phyloP scores from a whole-genome alignment of 1,140 invertebrate genomes.

The Caenorhabditis brenneri region DNA sequence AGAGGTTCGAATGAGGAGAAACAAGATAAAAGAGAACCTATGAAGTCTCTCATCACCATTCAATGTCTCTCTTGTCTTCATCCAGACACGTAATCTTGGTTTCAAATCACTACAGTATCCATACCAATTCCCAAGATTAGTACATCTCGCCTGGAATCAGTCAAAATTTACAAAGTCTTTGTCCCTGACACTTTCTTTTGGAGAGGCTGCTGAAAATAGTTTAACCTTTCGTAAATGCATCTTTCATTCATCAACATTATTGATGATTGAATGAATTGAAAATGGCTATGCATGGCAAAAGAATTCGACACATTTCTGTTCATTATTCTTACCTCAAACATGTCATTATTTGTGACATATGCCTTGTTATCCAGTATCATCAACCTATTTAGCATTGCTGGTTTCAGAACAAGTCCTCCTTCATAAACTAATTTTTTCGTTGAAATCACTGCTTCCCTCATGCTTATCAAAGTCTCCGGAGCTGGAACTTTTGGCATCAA shows the following conservation, averaged over 20 bases:
- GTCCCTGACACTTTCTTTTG: too few relatives aligned
- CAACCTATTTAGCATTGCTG: not conserved
- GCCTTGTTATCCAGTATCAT: not conserved
- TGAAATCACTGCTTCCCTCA: constrained; percentile 25
- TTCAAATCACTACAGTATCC: constrained; percentile 18
- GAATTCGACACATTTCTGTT: not conserved
- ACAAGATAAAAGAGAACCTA: not conserved
- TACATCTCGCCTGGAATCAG: not conserved
- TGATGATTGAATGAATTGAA: too few relatives aligned
- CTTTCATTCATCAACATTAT: too few relatives aligned
- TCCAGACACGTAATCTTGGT: constrained; percentile 42
- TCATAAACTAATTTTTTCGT: not conserved
- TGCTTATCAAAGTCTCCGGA: not conserved
- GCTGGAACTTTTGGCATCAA: constrained; percentile 39
- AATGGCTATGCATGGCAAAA: not conserved
- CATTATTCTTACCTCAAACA: not conserved
- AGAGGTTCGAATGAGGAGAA: not conserved
- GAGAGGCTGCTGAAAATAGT: too few relatives aligned
- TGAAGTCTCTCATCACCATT: constrained; percentile 13
- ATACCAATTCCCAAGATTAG: not conserved
- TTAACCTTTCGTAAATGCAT: too few relatives aligned
- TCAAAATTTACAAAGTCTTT: too few relatives aligned
- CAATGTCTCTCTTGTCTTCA: not conserved
- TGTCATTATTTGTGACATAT: not conserved
- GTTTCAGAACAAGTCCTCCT: not conserved